Evolutionary conservation across 2,888 invertebrate genomes (phyloP), one percentile per base, ranked within the genome.

Genomic region (Notodonta ziczac): DNA sequence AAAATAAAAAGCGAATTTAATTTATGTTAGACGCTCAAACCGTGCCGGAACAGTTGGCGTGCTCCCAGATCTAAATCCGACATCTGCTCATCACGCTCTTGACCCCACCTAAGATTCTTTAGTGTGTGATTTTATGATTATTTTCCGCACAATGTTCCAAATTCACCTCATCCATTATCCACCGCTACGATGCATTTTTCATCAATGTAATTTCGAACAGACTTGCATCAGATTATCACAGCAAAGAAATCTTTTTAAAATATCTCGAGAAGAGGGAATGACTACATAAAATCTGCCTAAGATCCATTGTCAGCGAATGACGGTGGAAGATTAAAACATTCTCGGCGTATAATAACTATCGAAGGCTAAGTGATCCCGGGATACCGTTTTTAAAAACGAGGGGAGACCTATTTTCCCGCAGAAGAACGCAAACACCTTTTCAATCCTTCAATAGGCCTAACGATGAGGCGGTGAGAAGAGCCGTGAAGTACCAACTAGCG

Each of bases 371-470:
- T 93, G 93, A 90, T 91, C 84, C 76, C 82, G 82, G 83, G 84
- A 80, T 82, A 87, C 84, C 82, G 82, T 85, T 87, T 86, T 82
- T 85, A 87, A 89, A 89, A 89, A 81, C 81, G 86, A 90, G 91
- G 93, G 93, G 92, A 85, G 85, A 87, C 88, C 90, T 89, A 90
- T 92, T 93, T 92, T 91, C 86, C 84, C 83, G 85, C 84, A 83
- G 84, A 81, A 77, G 82, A 86, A 85, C 93, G 94, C 87, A 94
- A 94, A 94, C 94, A 94, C 93, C 94, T 94, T 88, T 94, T 94
- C 89, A 94, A 89, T 86, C 86, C 87, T 87, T 92, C 90, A 93
- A 93, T 89, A 80, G 91, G 85, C 82, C 81, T 81, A 82, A 84
- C 85, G 88, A 89, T 87, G 87, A 81, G 69, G 67, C 74, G 87